phyloP scores from a whole-genome alignment of 2,113 vertebrate species.

The Cottus gobio region DNA sequence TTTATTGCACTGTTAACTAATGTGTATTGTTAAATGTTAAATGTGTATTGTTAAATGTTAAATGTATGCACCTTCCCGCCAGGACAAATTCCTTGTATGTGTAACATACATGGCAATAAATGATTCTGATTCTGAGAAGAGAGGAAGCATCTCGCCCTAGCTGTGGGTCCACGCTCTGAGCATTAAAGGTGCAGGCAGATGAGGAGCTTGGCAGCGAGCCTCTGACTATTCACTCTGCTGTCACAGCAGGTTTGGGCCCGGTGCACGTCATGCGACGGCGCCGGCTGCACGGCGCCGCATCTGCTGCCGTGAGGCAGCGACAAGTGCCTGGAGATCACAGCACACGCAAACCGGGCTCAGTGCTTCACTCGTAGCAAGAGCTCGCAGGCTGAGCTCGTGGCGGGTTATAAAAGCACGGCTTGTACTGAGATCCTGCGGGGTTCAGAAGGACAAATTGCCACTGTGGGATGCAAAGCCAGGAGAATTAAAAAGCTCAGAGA shows the following conservation, averaged over 20 bases:
- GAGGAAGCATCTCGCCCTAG: not conserved
- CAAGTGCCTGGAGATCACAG: constrained; percentile 52
- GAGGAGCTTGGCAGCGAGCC: constrained; percentile 47
- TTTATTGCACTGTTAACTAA: too few relatives aligned
- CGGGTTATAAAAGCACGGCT: constrained; percentile 22
- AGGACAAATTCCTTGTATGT: too few relatives aligned
- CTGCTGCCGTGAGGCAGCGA: constrained; percentile 31
- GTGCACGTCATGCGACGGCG: constrained; percentile 29
- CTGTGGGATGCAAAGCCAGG: not conserved
- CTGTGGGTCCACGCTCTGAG: constrained; percentile 6
- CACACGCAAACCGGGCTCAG: constrained; percentile 28
- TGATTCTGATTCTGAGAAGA: too few relatives aligned
- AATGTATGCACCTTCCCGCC: too few relatives aligned
- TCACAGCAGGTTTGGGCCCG: constrained; percentile 57
- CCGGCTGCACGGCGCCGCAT: constrained; percentile 42
- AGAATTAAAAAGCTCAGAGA: constrained; percentile 11
- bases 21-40: too few relatives aligned
- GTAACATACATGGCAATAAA: too few relatives aligned
- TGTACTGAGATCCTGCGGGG: constrained; percentile 15
- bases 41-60: too few relatives aligned
- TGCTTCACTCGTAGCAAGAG: constrained; percentile 5
- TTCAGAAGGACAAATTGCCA: not conserved
- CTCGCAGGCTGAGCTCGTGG: constrained; percentile 15
- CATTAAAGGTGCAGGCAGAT: constrained; percentile 44
- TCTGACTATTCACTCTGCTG: constrained; percentile 57